Base-by-base conservation (phyloP, 2,797 vertebrate species). In the Trematomus bernacchii region DNA sequence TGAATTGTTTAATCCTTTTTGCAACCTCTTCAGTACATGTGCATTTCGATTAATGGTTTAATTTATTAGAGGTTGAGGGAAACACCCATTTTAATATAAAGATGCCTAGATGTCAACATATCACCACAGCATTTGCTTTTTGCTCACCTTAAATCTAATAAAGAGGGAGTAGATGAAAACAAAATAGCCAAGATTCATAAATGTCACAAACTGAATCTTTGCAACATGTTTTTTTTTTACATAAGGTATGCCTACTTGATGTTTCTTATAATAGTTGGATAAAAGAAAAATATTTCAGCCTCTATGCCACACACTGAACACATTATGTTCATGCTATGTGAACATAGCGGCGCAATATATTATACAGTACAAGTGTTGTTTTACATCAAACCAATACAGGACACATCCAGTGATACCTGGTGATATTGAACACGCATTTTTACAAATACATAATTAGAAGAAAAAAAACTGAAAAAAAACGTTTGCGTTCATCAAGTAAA, bases 311-410 rank as follows among this genome's bases (percentile, higher is more conserved):
- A 72, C n/a, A 54, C 13, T 19, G 33, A 79, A 30, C 43, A 55
- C 14, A 47, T 27, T 27, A 27, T 14, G 27, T 47, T 60, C 27
- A 9, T 30, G 6, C 10, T 16, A 40, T 66, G 52, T 67, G 53
- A 76, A 21, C 6, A 8, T 12, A 30, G 30, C 12, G 6, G 18
- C 8, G 8, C 4, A 11, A 67, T 46, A 44, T 62, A 3, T 61
- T 58, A 21, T 86, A 88, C 76, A 80, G 84, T 83, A 86, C 70
- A 61, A 81, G 33, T 74, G 70, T 67, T 75, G 73, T 76, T 87
- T 85, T 37, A 84, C 53, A 73, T 81, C 48, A 79, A 65, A 64
- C 82, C 27, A 75, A 66, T 33, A 71, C 57, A 67, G 58, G 68
- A 68, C 46, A 66, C 85, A 71, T 50, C 46, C 0, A 14, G 50